Base-by-base conservation (phyloP, 2,113 vertebrate species). In the Pygoscelis antarcticus region DNA sequence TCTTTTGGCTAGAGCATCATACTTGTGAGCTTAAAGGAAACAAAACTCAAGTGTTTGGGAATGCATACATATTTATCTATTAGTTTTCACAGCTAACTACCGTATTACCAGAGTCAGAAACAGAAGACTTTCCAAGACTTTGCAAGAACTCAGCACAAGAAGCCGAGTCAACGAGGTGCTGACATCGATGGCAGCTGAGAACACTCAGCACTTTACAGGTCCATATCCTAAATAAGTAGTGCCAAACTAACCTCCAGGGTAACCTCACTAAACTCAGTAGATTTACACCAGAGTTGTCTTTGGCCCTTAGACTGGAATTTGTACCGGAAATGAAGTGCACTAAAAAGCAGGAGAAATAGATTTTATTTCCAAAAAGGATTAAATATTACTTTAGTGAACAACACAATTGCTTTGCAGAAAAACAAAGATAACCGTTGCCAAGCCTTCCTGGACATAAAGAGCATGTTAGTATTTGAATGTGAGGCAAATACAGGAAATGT, bases 41-140 rank as follows among this genome's bases (percentile, higher is more conserved):
- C 55, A 90, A 81, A 89, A 61, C 49, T 64, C 49, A 70, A 92
- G 51, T 57, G 21, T 82, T 87, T 93, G 76, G 55, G 86, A 95
- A 96, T 44, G 26, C 36, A 83, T 34, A 47, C 32, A 21, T 76
- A 93, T 79, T 97, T 93, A 83, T 87, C 80, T 89, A 44, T 89
- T 72, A 82, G 80, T 79, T 89, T 92, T 84, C 79, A 68, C 38
- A 60, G 55, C 64, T 88, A 90, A 90, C 88, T 78, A 87, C 83
- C 0, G 9, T 71, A 66, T 74, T 80, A 74, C 32, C 69, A 92
- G 72, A 87, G 51, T 42, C 51, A 60, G 64, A 70, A 87, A 92
- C 13, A 26, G 9, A 83, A 83, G 81, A 78, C 29, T 68, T 83
- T 71, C 83, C 84, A 96, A 95, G 57, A 86, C 71, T 84, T 76